Percentiles rank a stretch among this genome's conserved stretches.
Conservation (phyloP, 2,113 vertebrate species). For the Hyaena hyaena region DNA sequence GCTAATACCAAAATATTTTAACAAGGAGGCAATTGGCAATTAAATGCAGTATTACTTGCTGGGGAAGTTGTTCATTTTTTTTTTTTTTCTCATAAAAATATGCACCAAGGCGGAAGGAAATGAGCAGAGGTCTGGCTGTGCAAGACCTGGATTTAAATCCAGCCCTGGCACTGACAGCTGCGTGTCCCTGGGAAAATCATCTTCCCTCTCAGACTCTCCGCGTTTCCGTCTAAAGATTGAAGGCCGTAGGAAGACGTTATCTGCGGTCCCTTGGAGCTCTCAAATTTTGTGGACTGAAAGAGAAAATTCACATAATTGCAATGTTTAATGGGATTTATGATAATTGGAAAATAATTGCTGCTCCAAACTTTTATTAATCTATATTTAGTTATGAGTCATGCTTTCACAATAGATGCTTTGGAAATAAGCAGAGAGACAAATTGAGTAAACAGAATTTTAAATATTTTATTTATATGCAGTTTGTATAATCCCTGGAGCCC, state of each 20-base stretch:
- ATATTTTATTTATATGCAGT: slow-evolving; percentile 82
- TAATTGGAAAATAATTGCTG: slow-evolving; percentile 83
- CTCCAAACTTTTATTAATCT: slow-evolving; percentile 82
- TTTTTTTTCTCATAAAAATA: not conserved
- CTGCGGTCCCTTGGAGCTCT: slow-evolving; percentile 61
- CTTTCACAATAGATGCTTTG: slow-evolving; percentile 79
- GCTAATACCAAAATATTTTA: not conserved
- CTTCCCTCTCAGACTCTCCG: not conserved
- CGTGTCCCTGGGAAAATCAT: not conserved
- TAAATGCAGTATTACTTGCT: not conserved
- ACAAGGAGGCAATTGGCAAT: not conserved
- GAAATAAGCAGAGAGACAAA: slow-evolving; percentile 75
- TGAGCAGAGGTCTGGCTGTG: not conserved
- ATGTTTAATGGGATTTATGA: slow-evolving; percentile 79
- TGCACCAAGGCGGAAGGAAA: not conserved
- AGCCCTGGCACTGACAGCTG: not conserved
- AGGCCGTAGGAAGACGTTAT: not conserved
- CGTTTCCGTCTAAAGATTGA: not conserved
- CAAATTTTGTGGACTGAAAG: slow-evolving; percentile 68
- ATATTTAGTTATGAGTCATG: slow-evolving; percentile 82
- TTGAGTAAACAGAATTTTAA: slow-evolving; percentile 81
- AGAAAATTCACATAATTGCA: slow-evolving; percentile 75
- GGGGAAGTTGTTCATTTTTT: not conserved
- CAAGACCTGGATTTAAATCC: not conserved
- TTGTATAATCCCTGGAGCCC: slow-evolving; percentile 74